phyloP scores from a whole-genome alignment of 35 echinoderm and acorn worm genomes.

The Apostichopus parvimensis region DNA sequence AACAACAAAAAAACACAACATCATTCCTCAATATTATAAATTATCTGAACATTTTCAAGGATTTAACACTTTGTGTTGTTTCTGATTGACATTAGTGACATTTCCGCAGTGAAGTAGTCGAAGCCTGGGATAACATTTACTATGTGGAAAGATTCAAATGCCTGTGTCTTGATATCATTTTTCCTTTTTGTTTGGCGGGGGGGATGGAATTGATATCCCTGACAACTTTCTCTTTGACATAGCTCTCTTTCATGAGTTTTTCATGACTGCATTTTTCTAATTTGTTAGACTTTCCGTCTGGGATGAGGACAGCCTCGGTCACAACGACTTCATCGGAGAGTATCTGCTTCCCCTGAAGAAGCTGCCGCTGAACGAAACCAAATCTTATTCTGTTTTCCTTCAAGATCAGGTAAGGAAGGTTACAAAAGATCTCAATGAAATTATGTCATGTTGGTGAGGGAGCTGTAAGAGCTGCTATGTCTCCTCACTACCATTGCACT shows the following conservation, averaged over 20 bases:
- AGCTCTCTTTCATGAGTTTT: not conserved
- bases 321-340: conserved; percentile 71
- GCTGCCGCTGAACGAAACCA: conserved; percentile 34
- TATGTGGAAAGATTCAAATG: too few relatives aligned
- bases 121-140: too few relatives aligned
- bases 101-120: too few relatives aligned
- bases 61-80: too few relatives aligned
- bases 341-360: conserved; percentile 48
- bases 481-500: not conserved
- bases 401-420: conserved; percentile 11
- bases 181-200: too few relatives aligned
- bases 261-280: not conserved
- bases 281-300: conserved; percentile 53
- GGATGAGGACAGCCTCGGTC: conserved; percentile 62
- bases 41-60: too few relatives aligned
- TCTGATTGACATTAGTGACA: too few relatives aligned
- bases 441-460: not conserved
- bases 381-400: conserved; percentile 51
- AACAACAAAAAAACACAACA: too few relatives aligned
- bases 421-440: not conserved
- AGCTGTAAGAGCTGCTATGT: too few relatives aligned
- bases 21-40: too few relatives aligned
- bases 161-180: too few relatives aligned
- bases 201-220: not conserved
- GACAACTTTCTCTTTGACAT: not conserved